phyloP scores from a whole-genome alignment of 1,140 invertebrate species.

The Epicauta chinensis region DNA sequence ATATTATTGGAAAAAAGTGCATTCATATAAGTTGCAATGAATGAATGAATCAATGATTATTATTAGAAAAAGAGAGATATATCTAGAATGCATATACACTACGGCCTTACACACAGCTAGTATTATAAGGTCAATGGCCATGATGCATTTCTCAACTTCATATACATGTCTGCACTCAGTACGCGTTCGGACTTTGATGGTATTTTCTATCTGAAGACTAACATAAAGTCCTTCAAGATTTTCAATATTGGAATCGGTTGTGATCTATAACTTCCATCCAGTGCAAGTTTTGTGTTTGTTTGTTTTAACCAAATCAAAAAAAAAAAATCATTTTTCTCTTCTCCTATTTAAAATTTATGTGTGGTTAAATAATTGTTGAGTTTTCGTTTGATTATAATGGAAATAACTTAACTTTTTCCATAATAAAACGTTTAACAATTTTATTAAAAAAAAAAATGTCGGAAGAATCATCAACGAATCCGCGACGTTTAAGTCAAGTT shows the following conservation, averaged over 20 bases:
- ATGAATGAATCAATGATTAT: slow-evolving; percentile 19
- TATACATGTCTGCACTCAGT: slow-evolving; percentile 21
- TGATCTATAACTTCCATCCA: slow-evolving; percentile 26
- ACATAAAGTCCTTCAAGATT: background rate
- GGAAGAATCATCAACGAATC: slow-evolving; percentile 19
- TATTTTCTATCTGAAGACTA: slow-evolving; percentile 5
- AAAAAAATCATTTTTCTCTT: too few species aligned
- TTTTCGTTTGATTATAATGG: slow-evolving; percentile 21
- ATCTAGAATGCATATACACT: slow-evolving; percentile 7
- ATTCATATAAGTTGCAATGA: slow-evolving; percentile 11
- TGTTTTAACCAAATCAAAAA: too few species aligned
- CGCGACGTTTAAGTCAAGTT: slow-evolving; percentile 61
- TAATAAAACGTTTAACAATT: background rate
- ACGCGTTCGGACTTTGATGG: slow-evolving; percentile 18
- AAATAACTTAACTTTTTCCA: slow-evolving; percentile 24
- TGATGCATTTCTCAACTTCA: slow-evolving; percentile 22
- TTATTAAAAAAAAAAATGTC: slow-evolving; percentile 15
- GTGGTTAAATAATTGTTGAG: slow-evolving; percentile 14
- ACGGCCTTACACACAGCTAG: slow-evolving; percentile 19
- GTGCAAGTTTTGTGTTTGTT: background rate
- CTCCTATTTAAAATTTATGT: slow-evolving; percentile 10
- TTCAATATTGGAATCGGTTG: slow-evolving; percentile 18
- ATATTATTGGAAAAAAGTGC: slow-evolving; percentile 9
- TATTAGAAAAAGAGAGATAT: slow-evolving; percentile 24
- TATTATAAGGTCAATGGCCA: slow-evolving; percentile 30